These are phyloP conservation scores for Aphidius gifuensis DNA, from an alignment of 1,140 invertebrate genomes.

Conservation along the genomic window DNA sequence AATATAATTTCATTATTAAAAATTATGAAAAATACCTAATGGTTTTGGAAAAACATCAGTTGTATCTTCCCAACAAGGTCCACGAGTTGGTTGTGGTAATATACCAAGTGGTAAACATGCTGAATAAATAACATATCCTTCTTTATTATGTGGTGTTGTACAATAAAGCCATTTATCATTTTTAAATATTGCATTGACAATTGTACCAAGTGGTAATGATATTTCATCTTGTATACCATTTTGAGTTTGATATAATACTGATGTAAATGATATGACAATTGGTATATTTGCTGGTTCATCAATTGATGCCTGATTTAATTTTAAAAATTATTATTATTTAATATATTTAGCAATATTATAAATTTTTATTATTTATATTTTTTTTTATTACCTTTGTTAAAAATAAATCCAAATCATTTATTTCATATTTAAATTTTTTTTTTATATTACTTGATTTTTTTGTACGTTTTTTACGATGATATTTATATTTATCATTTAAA, in stretches of 20 bases:
- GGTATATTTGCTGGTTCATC: conserved; percentile 76
- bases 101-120: conserved; percentile 74
- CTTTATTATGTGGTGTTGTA: conserved; percentile 74
- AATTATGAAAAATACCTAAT: conserved; percentile 31
- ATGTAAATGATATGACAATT: conserved; percentile 72
- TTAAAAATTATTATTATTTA: conserved; percentile 18
- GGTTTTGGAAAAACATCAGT: conserved; percentile 75
- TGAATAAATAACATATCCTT: conserved; percentile 73
- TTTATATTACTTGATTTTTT: conserved; percentile 36
- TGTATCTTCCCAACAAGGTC: conserved; percentile 74
- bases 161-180: conserved; percentile 80
- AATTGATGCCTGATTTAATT: conserved; percentile 62
- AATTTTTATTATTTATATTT: conserved; percentile 12
- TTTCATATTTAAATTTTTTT: conserved; percentile 67
- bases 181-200: conserved; percentile 81
- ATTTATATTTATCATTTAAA: conserved; percentile 35
- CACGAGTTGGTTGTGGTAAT: conserved; percentile 58
- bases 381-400: conserved; percentile 62
- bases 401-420: conserved; percentile 70
- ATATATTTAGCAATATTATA: not conserved
- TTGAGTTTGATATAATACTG: conserved; percentile 71
- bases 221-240: conserved; percentile 69
- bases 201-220: conserved; percentile 72
- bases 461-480: conserved; percentile 36
- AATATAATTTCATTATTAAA: too few relatives aligned